Evolutionary conservation across 2,797 vertebrate genomes (phyloP), one percentile per base, ranked within the genome.

Genomic region (Geotrypetes seraphini): DNA sequence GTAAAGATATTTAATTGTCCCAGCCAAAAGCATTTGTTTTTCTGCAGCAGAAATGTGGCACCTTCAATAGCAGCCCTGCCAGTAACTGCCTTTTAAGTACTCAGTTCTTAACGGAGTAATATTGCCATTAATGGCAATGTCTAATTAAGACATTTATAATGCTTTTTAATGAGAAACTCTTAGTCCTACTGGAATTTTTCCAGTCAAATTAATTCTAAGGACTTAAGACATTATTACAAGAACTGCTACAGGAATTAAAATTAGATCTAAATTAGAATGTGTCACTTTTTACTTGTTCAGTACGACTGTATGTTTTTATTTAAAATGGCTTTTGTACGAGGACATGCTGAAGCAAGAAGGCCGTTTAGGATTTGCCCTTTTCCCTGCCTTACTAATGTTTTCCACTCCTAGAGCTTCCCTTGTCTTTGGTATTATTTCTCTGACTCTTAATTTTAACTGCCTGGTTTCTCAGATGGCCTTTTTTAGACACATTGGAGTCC

Each of bases 101-200:
- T 64, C 47, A 35, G 47, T 43, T 69, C 61, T 74, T 69, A 66
- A 73, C 57, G 64, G 66, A 69, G 60, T 32, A 50, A 63, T 76
- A 67, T 64, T 68, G 55, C 57, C 66, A 75, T 75, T 73, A 75
- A 73, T 73, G 70, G 65, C 63, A 64, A 53, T 20, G 50, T 57
- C 65, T 71, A 80, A 79, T 76, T 83, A 84, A 79, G 79, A 76
- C 72, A 73, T 81, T 69, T 73, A 69, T 77, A 75, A 76, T 71
- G 67, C 47, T 78, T 35, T 81, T 81, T 82, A 82, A 80, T 82
- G 69, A 82, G 69, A 76, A 77, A 70, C 74, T 75, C 74, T 68
- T 76, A 66, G 66, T 74, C 63, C 63, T 79, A 59, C 75, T 83
- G 75, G 73, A 84, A 69, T 73, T 75, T 80, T 78, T 80, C 76